Conservation (phyloP, 2,888 invertebrate genomes). For the Elgonia sp. region DNA sequence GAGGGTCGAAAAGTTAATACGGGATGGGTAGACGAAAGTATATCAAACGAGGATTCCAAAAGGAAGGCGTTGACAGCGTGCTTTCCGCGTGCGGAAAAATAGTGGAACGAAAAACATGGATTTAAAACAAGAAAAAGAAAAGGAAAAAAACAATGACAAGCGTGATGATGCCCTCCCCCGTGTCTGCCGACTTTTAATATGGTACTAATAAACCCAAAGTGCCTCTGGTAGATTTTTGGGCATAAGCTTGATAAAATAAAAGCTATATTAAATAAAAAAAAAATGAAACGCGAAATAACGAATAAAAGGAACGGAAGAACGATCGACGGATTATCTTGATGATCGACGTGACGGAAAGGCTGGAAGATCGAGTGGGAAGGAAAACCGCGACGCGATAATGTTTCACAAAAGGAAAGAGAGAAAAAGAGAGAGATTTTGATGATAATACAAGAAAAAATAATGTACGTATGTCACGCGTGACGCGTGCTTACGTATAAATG, state of each 20-base stretch:
- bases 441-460: constrained; percentile 76
- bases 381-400: constrained; percentile 59
- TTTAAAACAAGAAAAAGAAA: constrained; percentile 1
- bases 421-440: constrained; percentile 68
- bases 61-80: constrained; percentile 19
- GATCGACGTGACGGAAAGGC: constrained; percentile 64
- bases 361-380: constrained; percentile 51
- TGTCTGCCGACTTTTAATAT: constrained; percentile 86
- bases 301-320: constrained; percentile 55
- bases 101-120: constrained; percentile 6
- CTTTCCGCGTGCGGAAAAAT: constrained; percentile 37
- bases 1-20: constrained; percentile 27
- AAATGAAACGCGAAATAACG: constrained; percentile 27
- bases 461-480: constrained; percentile 77
- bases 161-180: constrained; percentile 82
- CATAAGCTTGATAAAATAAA: constrained; percentile 86
- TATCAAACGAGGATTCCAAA: constrained; percentile 64
- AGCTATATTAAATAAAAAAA: constrained; percentile 80
- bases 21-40: constrained; percentile 65
- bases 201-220: constrained; percentile 87
- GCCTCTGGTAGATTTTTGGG: constrained; percentile 87
- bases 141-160: constrained; percentile 56
- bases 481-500: constrained; percentile 82
- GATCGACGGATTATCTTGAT: constrained; percentile 68
- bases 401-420: constrained; percentile 76